phyloP scores from a whole-genome alignment of 2,113 vertebrate species.

The Rynchops niger region DNA sequence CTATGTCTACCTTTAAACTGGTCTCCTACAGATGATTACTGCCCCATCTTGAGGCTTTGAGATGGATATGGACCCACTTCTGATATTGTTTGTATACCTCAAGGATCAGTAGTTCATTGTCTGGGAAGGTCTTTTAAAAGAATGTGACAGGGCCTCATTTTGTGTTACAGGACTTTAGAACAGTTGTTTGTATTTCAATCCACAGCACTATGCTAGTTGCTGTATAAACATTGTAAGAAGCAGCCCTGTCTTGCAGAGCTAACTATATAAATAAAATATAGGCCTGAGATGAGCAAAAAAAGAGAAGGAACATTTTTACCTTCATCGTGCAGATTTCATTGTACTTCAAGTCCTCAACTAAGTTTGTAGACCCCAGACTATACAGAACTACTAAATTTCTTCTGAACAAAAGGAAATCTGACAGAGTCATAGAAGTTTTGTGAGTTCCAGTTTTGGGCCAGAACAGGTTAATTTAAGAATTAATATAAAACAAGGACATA shows the following conservation, averaged over 20 bases:
- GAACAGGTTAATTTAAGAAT: neutral
- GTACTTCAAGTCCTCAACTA: neutral
- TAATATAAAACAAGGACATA: neutral
- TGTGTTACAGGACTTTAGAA: neutral
- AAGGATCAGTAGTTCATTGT: neutral
- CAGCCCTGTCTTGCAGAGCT: neutral
- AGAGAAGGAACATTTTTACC: neutral
- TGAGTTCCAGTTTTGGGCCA: neutral
- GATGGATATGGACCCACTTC: neutral
- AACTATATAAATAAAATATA: neutral
- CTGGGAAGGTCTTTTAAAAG: neutral
- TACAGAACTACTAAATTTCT: neutral
- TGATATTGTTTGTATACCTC: neutral
- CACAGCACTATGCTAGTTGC: neutral
- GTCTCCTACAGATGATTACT: neutral
- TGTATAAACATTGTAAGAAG: neutral
- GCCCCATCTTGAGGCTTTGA: neutral
- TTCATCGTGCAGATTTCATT: neutral
- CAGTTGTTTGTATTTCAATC: neutral
- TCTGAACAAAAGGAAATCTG: neutral
- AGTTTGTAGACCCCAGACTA: neutral
- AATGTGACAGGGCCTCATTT: neutral
- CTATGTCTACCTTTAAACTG: neutral
- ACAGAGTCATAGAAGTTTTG: neutral
- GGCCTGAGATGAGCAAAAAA: neutral